Conservation (phyloP, 2,113 vertebrate genomes). For the Cheilinus undulatus region DNA sequence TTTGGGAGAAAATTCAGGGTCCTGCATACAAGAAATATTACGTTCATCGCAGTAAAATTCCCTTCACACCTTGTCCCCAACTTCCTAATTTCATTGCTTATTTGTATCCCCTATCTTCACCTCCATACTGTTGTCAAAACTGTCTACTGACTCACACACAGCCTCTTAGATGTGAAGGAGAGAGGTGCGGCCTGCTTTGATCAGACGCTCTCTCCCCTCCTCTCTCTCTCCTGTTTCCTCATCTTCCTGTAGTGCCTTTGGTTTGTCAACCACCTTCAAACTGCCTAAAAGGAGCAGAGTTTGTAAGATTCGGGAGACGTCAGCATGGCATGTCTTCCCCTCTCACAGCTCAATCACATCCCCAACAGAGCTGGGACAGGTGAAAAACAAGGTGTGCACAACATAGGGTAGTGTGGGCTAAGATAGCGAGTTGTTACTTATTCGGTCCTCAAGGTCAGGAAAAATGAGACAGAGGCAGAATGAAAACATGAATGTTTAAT, state of each 20-base stretch:
- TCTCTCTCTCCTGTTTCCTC: slow-evolving; percentile 1
- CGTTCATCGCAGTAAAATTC: neutral
- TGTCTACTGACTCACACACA: neutral
- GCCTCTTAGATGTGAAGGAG: slow-evolving; percentile 26
- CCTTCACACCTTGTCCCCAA: neutral
- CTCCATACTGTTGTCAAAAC: slow-evolving; percentile 8
- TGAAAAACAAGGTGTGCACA: slow-evolving; percentile 13
- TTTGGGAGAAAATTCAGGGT: slow-evolving; percentile 12
- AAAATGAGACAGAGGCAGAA: too few relatives aligned
- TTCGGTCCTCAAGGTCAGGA: too few relatives aligned
- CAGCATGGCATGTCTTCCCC: slow-evolving; percentile 6
- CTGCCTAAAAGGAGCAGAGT: slow-evolving; percentile 29
- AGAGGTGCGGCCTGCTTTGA: slow-evolving; percentile 44
- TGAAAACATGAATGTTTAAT: too few relatives aligned
- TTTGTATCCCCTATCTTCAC: neutral
- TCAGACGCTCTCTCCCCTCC: slow-evolving; percentile 7
- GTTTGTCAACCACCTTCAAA: slow-evolving; percentile 51
- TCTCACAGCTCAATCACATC: slow-evolving; percentile 43
- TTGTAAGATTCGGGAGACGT: slow-evolving; percentile 35
- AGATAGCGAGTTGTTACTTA: too few relatives aligned
- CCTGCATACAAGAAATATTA: neutral
- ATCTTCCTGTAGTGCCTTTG: slow-evolving; percentile 15
- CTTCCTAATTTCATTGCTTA: neutral
- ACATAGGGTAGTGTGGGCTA: too few relatives aligned
- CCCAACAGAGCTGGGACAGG: slow-evolving; percentile 26